Base-by-base conservation (phyloP, 2,113 vertebrate species). In the Clarias batrachus region DNA sequence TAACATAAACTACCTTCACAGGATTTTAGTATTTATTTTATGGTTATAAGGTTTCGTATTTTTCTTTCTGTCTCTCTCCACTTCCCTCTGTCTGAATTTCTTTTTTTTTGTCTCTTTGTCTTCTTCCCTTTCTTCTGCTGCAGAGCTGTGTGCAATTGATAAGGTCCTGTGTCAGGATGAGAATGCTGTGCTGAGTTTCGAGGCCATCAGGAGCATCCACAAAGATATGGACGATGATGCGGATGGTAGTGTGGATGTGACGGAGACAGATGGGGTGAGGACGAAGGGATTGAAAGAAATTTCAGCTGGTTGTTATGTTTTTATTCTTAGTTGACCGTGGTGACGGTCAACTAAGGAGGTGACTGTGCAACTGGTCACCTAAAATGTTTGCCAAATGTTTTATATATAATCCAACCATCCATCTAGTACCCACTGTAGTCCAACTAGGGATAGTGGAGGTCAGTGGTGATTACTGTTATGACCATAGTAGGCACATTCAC, bases 211-310 rank as follows among this genome's bases (percentile, higher is more conserved):
- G 91, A 96, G 93, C 93, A 96, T 99, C 93, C 97, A 99, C 94
- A 97, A 96, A 5, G 95, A 96, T 93, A 98, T 99, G 97, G 98
- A 99, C 7, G 97, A 99, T 0, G 98, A 98, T 0, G 97, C 96
- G 16, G 97, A 99, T 1, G 98, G 98, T 70, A 96, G 96, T 0
- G 97, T 99, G 92, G 97, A 99, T 37, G 94, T 95, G 0, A 93
- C 93, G 9, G 97, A 99, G 93, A 99, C 97, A 0, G 96, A 97
- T 0, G 97, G 95, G 97, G 97, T 99, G 37, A 91, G 93, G 27
- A 6, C 60, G 37, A 71, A 66, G 41, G 33, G 0, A 30, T 82
- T 68, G 70, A 30, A 48, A 78, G 37, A n/a, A 65, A 41, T 88
- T 54, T 54, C 12, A 56, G 25, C 13, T 27, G 11, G 3, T 23